phyloP scores from a whole-genome alignment of 2,113 vertebrate genomes.

The Crypturellus undulatus region DNA sequence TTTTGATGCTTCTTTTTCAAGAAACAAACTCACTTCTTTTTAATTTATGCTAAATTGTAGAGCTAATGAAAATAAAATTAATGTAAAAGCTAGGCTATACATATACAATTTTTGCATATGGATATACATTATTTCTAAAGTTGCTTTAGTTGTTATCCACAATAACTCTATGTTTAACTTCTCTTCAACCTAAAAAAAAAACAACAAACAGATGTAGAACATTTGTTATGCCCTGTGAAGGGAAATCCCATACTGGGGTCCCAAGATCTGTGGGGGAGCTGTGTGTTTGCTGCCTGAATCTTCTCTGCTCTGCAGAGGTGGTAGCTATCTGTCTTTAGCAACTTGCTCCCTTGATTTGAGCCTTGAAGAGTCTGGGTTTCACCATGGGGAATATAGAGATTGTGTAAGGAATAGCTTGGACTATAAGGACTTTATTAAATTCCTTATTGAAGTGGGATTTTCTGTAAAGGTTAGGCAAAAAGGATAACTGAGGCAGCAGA shows the following conservation, averaged over 20 bases:
- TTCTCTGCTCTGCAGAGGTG: neutral
- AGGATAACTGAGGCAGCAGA: neutral
- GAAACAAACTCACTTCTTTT: neutral
- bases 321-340: neutral
- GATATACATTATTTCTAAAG: neutral
- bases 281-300: neutral
- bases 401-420: neutral
- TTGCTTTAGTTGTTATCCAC: neutral
- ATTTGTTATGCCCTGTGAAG: neutral
- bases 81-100: neutral
- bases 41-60: neutral
- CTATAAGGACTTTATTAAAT: neutral
- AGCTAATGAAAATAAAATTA: neutral
- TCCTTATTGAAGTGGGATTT: neutral
- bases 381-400: neutral
- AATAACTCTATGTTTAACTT: neutral
- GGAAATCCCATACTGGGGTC: neutral
- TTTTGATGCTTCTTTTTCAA: rapidly evolving
- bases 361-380: neutral
- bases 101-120: neutral
- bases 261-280: neutral
- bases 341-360: neutral
- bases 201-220: neutral
- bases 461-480: neutral
- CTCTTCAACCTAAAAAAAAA: neutral